Evolutionary conservation across 2,888 invertebrate genomes (phyloP).

Genomic region (Auanema freiburgensis): DNA sequence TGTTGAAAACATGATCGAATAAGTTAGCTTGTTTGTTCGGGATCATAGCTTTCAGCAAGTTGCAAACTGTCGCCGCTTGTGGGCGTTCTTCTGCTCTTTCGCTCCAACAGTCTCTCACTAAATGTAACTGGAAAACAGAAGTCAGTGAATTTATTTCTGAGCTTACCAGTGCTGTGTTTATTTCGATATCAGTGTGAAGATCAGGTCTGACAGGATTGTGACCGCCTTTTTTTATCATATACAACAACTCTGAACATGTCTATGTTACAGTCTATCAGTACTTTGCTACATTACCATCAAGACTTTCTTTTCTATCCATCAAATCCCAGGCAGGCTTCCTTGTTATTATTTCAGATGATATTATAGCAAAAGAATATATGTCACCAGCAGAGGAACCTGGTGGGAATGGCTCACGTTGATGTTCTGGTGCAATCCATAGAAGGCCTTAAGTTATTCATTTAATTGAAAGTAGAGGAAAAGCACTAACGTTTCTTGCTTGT

Average conservation of each 20-base stretch:
- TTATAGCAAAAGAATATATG: constrained; percentile 56
- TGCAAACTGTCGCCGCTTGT: constrained; percentile 30
- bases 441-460: constrained; percentile 5
- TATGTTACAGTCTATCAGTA: neutral
- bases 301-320: constrained; percentile 39
- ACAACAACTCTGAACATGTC: constrained; percentile 44
- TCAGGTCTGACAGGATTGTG: constrained; percentile 39
- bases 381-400: constrained; percentile 49
- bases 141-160: neutral
- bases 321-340: constrained; percentile 54
- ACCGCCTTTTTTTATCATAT: constrained; percentile 49
- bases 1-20: constrained; percentile 60
- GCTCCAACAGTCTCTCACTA: constrained; percentile 55
- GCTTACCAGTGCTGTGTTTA: constrained; percentile 37
- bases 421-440: constrained; percentile 58
- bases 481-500: constrained; percentile 15
- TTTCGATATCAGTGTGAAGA: constrained; percentile 38
- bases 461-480: neutral
- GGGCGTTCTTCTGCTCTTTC: constrained; percentile 51
- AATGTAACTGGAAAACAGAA: constrained; percentile 30
- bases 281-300: constrained; percentile 27
- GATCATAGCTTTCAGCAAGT: constrained; percentile 30
- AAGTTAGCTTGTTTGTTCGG: constrained; percentile 37
- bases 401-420: constrained; percentile 37
- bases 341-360: constrained; percentile 55